These are phyloP conservation scores for Athetis lepigone DNA, from an alignment of 2,888 invertebrate species.

Conservation along the genomic window DNA sequence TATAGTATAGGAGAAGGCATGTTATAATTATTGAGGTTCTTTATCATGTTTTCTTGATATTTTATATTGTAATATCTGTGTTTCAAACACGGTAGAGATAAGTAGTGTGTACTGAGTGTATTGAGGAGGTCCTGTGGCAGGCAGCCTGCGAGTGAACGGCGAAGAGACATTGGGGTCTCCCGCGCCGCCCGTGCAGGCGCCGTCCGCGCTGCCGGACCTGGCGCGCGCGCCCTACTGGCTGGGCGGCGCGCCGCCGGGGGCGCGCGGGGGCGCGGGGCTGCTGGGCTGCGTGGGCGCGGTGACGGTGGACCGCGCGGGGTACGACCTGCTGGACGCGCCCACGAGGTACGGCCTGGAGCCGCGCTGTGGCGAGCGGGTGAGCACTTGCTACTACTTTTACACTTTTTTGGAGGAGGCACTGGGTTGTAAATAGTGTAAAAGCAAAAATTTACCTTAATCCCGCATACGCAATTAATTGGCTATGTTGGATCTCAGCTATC, in stretches of 20 bases:
- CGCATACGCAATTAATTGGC: too few relatives aligned
- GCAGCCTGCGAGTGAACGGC: conserved; percentile 93
- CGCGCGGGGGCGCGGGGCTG: conserved; percentile 77
- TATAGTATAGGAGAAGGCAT: too few relatives aligned
- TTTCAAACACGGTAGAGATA: neutral
- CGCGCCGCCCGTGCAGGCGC: conserved; percentile 90
- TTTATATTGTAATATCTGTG: neutral
- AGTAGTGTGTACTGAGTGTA: conserved; percentile 36
- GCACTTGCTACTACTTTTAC: conserved; percentile 26
- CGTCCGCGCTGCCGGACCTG: conserved; percentile 92
- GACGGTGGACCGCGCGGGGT: conserved; percentile 92
- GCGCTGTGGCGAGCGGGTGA: conserved; percentile 93
- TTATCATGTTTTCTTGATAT: too few relatives aligned
- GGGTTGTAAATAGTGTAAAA: too few relatives aligned
- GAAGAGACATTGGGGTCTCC: conserved; percentile 93
- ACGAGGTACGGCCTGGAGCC: conserved; percentile 93
- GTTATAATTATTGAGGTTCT: too few relatives aligned
- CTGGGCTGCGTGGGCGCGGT: conserved; percentile 96
- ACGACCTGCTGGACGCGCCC: conserved; percentile 93
- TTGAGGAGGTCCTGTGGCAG: conserved; percentile 80
- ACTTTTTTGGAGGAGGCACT: too few relatives aligned
- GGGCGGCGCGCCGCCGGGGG: conserved; percentile 96
- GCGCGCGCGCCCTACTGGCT: conserved; percentile 93
- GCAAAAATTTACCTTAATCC: too few relatives aligned
- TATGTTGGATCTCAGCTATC: too few relatives aligned